Conservation (phyloP, 2,113 vertebrate genomes). For the Laticauda colubrina region DNA sequence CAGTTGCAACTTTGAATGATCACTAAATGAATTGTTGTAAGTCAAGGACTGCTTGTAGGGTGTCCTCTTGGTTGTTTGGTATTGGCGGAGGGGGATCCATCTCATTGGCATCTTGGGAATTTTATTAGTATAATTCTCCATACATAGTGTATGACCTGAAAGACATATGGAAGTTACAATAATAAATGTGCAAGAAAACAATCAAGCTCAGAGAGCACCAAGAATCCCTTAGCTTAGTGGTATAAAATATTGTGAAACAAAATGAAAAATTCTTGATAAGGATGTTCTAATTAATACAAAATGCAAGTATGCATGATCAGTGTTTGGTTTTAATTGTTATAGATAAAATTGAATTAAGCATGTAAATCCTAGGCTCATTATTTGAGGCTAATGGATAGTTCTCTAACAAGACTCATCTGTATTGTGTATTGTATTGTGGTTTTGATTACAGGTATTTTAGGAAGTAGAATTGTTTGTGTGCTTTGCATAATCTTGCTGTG, state of each 20-base stretch:
- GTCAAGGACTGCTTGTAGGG: not conserved
- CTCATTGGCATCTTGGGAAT: not conserved
- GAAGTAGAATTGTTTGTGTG: not conserved
- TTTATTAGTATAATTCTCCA: not conserved
- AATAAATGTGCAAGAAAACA: not conserved
- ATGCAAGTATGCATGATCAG: not conserved
- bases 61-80: not conserved
- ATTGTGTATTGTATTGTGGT: not conserved
- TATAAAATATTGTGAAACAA: not conserved
- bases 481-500: not conserved
- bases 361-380: not conserved
- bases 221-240: not conserved
- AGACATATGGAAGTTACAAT: not conserved
- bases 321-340: not conserved
- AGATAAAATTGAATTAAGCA: not conserved
- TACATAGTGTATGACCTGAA: too few species aligned
- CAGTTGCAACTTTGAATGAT: not conserved
- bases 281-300: not conserved
- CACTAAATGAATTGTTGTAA: not conserved
- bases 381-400: not conserved
- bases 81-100: not conserved
- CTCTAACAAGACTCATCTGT: not conserved
- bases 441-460: not conserved
- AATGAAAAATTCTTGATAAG: not conserved
- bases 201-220: not conserved